Conservation (phyloP, 2,113 vertebrate genomes). For the Catharus fuscescens region DNA sequence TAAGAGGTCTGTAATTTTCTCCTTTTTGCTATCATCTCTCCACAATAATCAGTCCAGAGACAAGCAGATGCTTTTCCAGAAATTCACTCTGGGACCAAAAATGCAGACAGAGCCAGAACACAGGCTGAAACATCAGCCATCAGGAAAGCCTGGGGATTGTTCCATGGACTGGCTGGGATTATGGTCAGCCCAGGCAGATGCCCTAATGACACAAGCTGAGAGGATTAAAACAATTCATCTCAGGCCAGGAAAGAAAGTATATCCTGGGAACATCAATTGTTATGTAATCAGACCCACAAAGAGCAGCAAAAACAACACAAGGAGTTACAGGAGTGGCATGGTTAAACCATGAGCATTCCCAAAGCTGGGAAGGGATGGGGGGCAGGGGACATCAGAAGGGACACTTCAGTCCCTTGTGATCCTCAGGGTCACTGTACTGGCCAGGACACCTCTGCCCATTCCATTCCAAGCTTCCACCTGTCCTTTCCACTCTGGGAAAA, state of each 20-base stretch:
- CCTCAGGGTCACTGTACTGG: rapidly evolving
- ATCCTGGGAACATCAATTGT: neutral
- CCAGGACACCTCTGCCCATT: neutral
- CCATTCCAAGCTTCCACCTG: neutral
- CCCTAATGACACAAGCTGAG: constrained; percentile 11
- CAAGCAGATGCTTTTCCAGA: neutral
- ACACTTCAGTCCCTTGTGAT: neutral
- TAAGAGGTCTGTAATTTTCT: neutral
- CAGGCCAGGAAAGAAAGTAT: neutral
- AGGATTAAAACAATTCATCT: constrained; percentile 58
- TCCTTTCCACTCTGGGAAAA: neutral
- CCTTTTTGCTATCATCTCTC: neutral
- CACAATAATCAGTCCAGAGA: neutral
- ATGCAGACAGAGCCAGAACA: neutral
- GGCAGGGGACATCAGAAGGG: neutral
- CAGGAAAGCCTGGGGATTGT: neutral
- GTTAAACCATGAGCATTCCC: neutral
- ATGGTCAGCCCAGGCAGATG: constrained; percentile 1
- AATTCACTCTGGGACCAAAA: neutral
- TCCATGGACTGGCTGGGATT: neutral
- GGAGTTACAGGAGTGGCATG: neutral
- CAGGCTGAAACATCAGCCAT: neutral
- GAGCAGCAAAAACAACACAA: neutral
- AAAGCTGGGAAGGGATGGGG: neutral
- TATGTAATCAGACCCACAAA: neutral